phyloP scores from a whole-genome alignment of 2,888 invertebrate genomes.

The Liposcelis brunnea region DNA sequence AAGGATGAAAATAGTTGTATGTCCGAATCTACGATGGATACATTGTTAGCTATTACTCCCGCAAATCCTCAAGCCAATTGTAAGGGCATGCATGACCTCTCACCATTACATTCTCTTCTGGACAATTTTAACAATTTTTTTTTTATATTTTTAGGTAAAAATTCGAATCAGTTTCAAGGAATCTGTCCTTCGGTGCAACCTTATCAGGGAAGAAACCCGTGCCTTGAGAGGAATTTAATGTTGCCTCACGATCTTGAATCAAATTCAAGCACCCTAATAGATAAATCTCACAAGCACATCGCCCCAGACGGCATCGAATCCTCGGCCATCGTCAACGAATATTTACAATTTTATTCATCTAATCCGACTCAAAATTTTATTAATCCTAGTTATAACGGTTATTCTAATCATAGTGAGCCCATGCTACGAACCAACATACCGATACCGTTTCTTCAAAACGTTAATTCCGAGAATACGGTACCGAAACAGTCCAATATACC shows the following conservation, averaged over 20 bases:
- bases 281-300: conserved; percentile 43
- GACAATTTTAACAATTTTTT: conserved; percentile 14
- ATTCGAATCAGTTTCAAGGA: conserved; percentile 28
- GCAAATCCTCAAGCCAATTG: conserved; percentile 29
- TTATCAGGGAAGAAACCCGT: conserved; percentile 71
- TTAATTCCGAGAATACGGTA: conserved; percentile 23
- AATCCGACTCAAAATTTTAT: too few relatives aligned
- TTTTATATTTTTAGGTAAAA: conserved; percentile 27
- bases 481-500: conserved; percentile 26
- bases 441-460: conserved; percentile 57
- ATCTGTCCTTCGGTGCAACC: conserved; percentile 37
- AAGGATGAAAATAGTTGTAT: conserved; percentile 15
- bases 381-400: too few relatives aligned
- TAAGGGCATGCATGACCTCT: conserved; percentile 20
- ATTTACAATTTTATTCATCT: too few relatives aligned
- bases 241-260: conserved; percentile 35
- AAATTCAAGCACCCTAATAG: conserved; percentile 32
- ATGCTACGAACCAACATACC: conserved; percentile 34
- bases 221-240: conserved; percentile 57
- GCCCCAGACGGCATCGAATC: conserved; percentile 24
- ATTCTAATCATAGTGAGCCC: neutral
- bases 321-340: conserved; percentile 13
- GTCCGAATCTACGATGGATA: conserved; percentile 40
- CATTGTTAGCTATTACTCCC: conserved; percentile 37
- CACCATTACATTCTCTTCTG: neutral